Evolutionary conservation across 1,140 invertebrate species (phyloP), one percentile per base, ranked within the genome.

Genomic region (Drosophila parvula): DNA sequence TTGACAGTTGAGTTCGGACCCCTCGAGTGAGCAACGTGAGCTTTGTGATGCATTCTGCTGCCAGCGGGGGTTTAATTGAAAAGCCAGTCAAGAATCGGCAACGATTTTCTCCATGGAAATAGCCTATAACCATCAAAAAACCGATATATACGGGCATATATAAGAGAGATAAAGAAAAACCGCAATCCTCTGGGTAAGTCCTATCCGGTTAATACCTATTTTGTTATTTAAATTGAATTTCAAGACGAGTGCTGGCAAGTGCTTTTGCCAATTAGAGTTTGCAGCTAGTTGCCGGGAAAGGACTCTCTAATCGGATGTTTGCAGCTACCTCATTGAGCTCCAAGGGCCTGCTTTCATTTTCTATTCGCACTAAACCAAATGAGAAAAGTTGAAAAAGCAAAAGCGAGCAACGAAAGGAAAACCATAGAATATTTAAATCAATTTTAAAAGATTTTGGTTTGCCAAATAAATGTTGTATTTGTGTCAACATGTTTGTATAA

Each of bases 11-110:
- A 68, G 71, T 57, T 61, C 44, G 41, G 53, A 53, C 53, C 62
- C 73, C 60, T 53, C 38, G 14, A 48, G 62, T 68, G 22, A 55
- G 27, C 30, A 55, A 60, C 28, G 43, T 60, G 41, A 16, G 48
- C 69, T 73, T 59, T 69, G 65, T 57, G 32, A n/a, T 69, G 73
- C 63, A 74, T 73, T 81, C 61, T 58, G 40, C 47, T 70, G 67
- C 65, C 70, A 63, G 71, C 79, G 71, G 79, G 70, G 67, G 53
- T 55, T 61, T 85, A 88, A 88, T 86, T 83, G 71, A 88, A 88
- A 88, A 73, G 71, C 75, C 58, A 64, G 48, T 51, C 50, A 69
- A 62, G 70, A 58, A 45, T 70, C 51, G 70, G 40, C 40, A 62
- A 47, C 38, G 63, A 59, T 77, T 43, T 77, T 48, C 41, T 41